Base-by-base conservation (phyloP, 35 echinoderm and acorn worm species). In the Apostichopus japonicus region DNA sequence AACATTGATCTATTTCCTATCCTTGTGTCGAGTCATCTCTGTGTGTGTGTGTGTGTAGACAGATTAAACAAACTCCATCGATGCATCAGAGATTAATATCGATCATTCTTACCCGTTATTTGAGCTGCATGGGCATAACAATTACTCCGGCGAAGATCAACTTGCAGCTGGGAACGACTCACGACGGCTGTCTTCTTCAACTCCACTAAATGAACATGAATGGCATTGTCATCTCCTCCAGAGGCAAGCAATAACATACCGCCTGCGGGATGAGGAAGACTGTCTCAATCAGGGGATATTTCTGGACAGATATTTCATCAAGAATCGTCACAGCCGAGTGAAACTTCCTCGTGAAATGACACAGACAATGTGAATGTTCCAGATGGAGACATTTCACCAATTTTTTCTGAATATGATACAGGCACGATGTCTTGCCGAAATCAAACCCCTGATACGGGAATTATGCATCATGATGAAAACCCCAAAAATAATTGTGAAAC, bases 141-240 rank as follows among this genome's bases (percentile, higher is more conserved):
- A 72, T 75, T 72, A 72, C 86, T 72, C 16, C 23, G 19, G 6
- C 4, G 9, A 15, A 65, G 56, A 62, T 27, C n/a, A 65, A 19
- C 86, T 21, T 62, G 15, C 23, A 87, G 58, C 23, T 87, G 24
- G 79, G 33, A 83, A 15, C 44, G 54, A 54, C 54, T 54, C 9
- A 54, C 10, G 54, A 15, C 33, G 54, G 17, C 55, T 7, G 86
- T 62, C 63, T 56, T 17, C 63, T 56, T 87, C 51, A 87, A 87
- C 63, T 87, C 56, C 7, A 93, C 16, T 53, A 93, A 62, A 24
- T 55, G 54, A 33, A 93, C 27, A 44, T 23, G 80, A 8, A 93
- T 53, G 44, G 92, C 25, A 73, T 93, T 93, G 67, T 93, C 92
- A 55, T 93, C 92, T 23, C 92, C 92, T 23, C 92, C 92, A 72